Evolutionary conservation across 2,888 invertebrate genomes (phyloP).

Genomic region (Gandaritis pyraliata): DNA sequence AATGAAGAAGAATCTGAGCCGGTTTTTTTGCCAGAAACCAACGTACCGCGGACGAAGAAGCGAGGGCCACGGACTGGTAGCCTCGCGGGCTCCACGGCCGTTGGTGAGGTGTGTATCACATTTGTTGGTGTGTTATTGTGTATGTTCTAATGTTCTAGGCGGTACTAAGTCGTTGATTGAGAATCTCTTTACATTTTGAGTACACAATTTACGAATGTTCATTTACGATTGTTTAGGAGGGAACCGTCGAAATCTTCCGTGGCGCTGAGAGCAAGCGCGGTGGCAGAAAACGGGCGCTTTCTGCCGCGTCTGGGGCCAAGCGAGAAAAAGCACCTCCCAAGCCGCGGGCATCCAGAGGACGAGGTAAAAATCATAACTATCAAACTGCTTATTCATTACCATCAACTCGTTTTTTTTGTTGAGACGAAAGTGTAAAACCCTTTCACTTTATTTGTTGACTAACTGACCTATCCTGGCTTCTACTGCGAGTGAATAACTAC

Average conservation of each 20-base stretch:
- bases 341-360: conserved; percentile 58
- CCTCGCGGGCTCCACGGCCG: conserved; percentile 46
- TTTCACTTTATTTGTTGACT: conserved; percentile 17
- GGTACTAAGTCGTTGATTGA: neutral
- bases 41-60: conserved; percentile 54
- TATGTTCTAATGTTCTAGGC: no score
- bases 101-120: conserved; percentile 32
- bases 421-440: conserved; percentile 31
- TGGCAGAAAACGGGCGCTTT: conserved; percentile 69
- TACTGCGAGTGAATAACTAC: neutral
- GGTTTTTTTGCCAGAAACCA: neutral
- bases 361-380: conserved; percentile 54
- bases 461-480: neutral
- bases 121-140: neutral
- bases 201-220: neutral
- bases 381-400: neutral
- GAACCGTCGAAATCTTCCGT: conserved; percentile 42
- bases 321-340: conserved; percentile 52
- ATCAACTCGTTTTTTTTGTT: conserved; percentile 12
- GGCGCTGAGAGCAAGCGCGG: conserved; percentile 64
- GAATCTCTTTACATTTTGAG: neutral
- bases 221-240: conserved; percentile 9
- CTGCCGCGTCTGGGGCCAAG: conserved; percentile 62
- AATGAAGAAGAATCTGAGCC: conserved; percentile 47
- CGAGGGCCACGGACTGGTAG: conserved; percentile 53